phyloP scores from a whole-genome alignment of 2,113 vertebrate genomes.

The Gymnogyps californianus region DNA sequence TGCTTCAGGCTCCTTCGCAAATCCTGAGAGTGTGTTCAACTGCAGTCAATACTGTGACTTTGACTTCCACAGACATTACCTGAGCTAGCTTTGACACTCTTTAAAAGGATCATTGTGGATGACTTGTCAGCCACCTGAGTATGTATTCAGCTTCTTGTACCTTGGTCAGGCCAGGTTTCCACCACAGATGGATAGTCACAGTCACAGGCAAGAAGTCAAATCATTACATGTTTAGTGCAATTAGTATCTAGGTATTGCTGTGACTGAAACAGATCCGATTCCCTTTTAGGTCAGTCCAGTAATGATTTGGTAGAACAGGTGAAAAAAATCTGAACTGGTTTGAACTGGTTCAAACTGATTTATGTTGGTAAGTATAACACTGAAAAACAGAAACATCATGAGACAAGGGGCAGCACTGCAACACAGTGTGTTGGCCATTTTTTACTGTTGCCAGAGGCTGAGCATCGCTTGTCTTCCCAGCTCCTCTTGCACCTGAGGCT shows the following conservation, averaged over 20 bases:
- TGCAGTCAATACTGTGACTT: background rate
- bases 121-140: background rate
- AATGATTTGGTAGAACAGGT: background rate
- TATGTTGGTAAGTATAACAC: background rate
- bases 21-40: background rate
- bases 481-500: background rate
- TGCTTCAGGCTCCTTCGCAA: background rate
- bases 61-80: background rate
- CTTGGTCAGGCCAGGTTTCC: background rate
- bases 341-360: background rate
- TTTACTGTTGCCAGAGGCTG: background rate
- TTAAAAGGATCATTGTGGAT: background rate
- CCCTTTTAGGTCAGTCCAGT: background rate
- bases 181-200: background rate
- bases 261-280: background rate
- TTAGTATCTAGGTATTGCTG: background rate
- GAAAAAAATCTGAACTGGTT: background rate
- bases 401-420: background rate
- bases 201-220: background rate
- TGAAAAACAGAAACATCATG: background rate
- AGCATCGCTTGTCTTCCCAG: background rate
- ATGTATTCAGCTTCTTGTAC: background rate
- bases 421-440: background rate
- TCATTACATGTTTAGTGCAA: background rate
- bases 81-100: background rate